phyloP scores from a whole-genome alignment of 2,888 invertebrate genomes.

The Trachelus iudaicus region DNA sequence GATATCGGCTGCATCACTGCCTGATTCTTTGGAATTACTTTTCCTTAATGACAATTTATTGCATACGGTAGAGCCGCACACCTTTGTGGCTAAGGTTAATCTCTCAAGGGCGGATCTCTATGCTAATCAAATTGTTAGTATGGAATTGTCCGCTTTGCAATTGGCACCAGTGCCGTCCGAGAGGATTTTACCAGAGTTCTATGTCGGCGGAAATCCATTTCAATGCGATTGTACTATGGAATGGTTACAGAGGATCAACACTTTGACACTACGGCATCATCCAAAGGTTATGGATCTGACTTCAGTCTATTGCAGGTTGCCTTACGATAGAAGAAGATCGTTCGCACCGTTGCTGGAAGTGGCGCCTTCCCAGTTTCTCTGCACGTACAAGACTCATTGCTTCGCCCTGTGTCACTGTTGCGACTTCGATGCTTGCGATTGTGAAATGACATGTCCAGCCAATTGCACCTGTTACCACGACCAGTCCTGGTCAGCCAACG shows the following conservation, averaged over 20 bases:
- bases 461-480: slow-evolving; percentile 94
- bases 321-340: slow-evolving; percentile 82
- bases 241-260: slow-evolving; percentile 89
- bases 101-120: slow-evolving; percentile 87
- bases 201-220: slow-evolving; percentile 90
- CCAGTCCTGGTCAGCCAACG: slow-evolving; percentile 88
- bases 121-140: slow-evolving; percentile 85
- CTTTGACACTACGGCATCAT: slow-evolving; percentile 81
- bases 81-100: slow-evolving; percentile 86
- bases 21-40: slow-evolving; percentile 82
- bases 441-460: slow-evolving; percentile 91
- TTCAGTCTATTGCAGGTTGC: slow-evolving; percentile 84
- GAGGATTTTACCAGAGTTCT: slow-evolving; percentile 83
- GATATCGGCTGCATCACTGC: slow-evolving; percentile 78
- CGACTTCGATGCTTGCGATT: slow-evolving; percentile 93
- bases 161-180: slow-evolving; percentile 82
- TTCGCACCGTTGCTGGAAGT: slow-evolving; percentile 84
- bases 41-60: slow-evolving; percentile 88
- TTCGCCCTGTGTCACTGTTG: slow-evolving; percentile 92
- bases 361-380: slow-evolving; percentile 86
- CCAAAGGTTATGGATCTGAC: slow-evolving; percentile 86
- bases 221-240: slow-evolving; percentile 93
- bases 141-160: slow-evolving; percentile 85
- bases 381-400: slow-evolving; percentile 89
- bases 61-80: slow-evolving; percentile 82